Evolutionary conservation across 2,888 invertebrate species (phyloP).

Genomic region (Coenonympha arcania): DNA sequence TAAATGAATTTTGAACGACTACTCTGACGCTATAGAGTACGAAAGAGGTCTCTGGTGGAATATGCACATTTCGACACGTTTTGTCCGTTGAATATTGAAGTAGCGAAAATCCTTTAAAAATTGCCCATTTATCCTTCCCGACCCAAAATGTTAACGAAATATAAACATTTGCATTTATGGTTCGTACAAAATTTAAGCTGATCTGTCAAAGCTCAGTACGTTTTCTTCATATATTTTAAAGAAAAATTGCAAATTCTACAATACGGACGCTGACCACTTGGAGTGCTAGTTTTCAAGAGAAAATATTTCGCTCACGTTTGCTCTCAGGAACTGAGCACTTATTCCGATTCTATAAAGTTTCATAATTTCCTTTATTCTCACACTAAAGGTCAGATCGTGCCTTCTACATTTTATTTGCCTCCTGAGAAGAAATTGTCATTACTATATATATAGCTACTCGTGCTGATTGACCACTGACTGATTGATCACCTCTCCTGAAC

Average conservation of each 20-base stretch:
- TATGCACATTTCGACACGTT: no score
- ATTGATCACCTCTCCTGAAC: no score
- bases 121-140: neutral
- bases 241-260: conserved; percentile 24
- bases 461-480: no score
- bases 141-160: neutral
- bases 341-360: conserved; percentile 23
- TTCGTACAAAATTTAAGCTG: neutral
- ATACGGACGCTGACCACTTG: conserved; percentile 25
- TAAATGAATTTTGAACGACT: no score
- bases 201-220: neutral
- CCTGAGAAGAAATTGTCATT: conserved; percentile 1
- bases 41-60: no score
- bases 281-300: conserved; percentile 18
- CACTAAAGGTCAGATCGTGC: conserved; percentile 8
- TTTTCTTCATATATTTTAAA: conserved; percentile 10
- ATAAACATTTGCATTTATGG: neutral
- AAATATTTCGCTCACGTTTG: conserved; percentile 24
- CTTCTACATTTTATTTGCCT: conserved; percentile 10
- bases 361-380: conserved; percentile 23
- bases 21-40: no score
- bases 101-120: no score
- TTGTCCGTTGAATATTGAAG: no score
- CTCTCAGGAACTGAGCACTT: conserved; percentile 21
- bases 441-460: no score